Base-by-base conservation (phyloP, 2,113 vertebrate species). In the Paracanthobrama guichenoti region DNA sequence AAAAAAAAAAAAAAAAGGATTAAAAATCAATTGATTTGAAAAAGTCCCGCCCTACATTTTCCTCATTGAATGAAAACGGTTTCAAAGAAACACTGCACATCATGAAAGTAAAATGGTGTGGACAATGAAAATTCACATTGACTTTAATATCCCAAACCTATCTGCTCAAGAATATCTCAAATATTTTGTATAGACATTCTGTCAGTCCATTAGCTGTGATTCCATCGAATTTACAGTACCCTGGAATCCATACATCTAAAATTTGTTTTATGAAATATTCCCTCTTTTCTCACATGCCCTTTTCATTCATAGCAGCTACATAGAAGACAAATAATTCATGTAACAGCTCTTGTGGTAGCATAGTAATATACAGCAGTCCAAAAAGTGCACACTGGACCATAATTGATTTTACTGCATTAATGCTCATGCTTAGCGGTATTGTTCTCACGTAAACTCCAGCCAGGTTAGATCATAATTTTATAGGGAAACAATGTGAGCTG, bases 401-500 rank as follows among this genome's bases (percentile, higher is more conserved):
- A 64, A 20, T 18, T 46, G 75, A 78, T 8, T 5, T 14, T 7
- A n/a, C 60, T 16, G 7, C 42, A 16, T 46, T 26, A 24, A 46
- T 62, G 18, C 50, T 39, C 53, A 55, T 14, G 18, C 11, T 48
- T 28, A 48, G 13, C 44, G 50, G 14, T 46, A 62, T 66, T 67
- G 26, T 14, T 50, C n/a, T 80, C 42, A 50, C 50, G 18, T 80
- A 67, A 80, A 66, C 78, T 11, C 2, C 78, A 80, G 14, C 16
- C 60, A 80, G 76, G 55, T 44, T 14, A 50, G 35, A 59, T 80
- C 18, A 46, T 67, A 31, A 80, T 31, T 77, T 50, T 28, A 80
- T 67, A 66, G 60, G 18, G 26, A 67, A 80, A 80, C 60, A 50
- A 67, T 80, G 74, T 39, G 10, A 57, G 26, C 74, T 57, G 60